Conservation (phyloP, 30 jellyfish, hydroid and myxozoan species). For the Aurelia aurita region DNA sequence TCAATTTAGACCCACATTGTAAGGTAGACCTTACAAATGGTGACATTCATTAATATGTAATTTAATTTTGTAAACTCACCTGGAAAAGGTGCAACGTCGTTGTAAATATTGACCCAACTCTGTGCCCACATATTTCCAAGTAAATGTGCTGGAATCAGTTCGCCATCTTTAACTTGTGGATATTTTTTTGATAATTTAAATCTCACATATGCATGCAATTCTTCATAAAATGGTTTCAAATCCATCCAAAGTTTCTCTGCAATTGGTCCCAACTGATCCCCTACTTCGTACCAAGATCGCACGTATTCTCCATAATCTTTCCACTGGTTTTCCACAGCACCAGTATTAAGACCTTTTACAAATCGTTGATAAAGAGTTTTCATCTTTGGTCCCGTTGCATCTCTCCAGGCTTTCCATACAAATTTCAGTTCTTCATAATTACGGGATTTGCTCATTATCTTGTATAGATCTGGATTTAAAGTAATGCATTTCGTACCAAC, state of each 20-base stretch:
- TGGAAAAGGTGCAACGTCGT: conserved; percentile 86
- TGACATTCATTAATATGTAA: no score
- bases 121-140: conserved; percentile 99
- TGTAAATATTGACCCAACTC: conserved; percentile 83
- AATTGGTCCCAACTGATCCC: conserved; percentile 56
- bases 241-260: conserved; percentile 91
- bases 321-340: conserved; percentile 86
- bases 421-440: conserved; percentile 74
- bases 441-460: conserved; percentile 71
- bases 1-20: no score
- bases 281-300: conserved; percentile 90
- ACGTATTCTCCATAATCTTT: conserved; percentile 89
- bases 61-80: conserved; percentile 66
- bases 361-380: conserved; percentile 64
- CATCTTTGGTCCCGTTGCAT: conserved; percentile 83
- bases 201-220: conserved; percentile 96
- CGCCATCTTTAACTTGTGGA: conserved; percentile 75
- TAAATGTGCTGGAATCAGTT: conserved; percentile 96
- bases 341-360: conserved; percentile 72
- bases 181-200: conserved; percentile 62
- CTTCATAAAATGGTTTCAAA: conserved; percentile 94
- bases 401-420: conserved; percentile 98
- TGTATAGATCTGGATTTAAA: conserved; percentile 70
- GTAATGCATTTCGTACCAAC: conserved; percentile 64
- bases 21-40: no score